Percentiles rank a stretch among this genome's conserved stretches.
phyloP scores from a whole-genome alignment of 2,888 invertebrate species.

The Pyralis farinalis region DNA sequence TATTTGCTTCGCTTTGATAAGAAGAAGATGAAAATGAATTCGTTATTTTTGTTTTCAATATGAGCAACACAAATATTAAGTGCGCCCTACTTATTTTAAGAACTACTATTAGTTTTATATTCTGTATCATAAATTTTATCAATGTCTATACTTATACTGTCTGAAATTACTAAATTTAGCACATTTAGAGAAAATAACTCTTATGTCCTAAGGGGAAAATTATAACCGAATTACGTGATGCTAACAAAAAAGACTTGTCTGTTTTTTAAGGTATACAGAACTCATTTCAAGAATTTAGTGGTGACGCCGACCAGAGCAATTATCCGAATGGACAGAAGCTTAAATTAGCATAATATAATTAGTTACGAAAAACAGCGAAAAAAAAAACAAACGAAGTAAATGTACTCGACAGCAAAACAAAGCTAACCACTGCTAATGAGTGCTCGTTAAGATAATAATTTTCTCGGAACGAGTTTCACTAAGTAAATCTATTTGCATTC shows the following conservation, averaged over 20 bases:
- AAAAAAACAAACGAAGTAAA: constrained; percentile 33
- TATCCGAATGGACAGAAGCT: constrained; percentile 32
- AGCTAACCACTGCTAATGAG: constrained; percentile 54
- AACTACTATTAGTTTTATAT: too few relatives aligned
- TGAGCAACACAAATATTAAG: too few relatives aligned
- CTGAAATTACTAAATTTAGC: too few relatives aligned
- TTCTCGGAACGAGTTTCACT: constrained; percentile 35
- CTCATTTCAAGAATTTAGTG: constrained; percentile 14
- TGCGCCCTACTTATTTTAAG: too few relatives aligned
- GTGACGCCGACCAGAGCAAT: constrained; percentile 28
- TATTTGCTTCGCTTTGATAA: too few relatives aligned
- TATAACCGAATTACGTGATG: not conserved
- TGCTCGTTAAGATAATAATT: constrained; percentile 52
- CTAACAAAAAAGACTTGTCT: constrained; percentile 7
- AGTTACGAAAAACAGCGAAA: constrained; percentile 41
- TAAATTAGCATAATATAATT: constrained; percentile 63
- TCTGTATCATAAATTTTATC: too few relatives aligned
- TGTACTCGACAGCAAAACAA: constrained; percentile 42
- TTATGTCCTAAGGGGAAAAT: not conserved
- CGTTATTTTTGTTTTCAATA: too few relatives aligned
- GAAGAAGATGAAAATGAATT: too few relatives aligned
- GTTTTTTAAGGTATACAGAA: constrained; percentile 10
- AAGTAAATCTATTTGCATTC: too few relatives aligned
- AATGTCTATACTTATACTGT: too few relatives aligned
- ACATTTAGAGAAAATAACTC: too few relatives aligned